Percentiles rank a stretch among this genome's conserved stretches.
Evolutionary conservation across 2,113 vertebrate species (phyloP).

Genomic region (Pithys albifrons): DNA sequence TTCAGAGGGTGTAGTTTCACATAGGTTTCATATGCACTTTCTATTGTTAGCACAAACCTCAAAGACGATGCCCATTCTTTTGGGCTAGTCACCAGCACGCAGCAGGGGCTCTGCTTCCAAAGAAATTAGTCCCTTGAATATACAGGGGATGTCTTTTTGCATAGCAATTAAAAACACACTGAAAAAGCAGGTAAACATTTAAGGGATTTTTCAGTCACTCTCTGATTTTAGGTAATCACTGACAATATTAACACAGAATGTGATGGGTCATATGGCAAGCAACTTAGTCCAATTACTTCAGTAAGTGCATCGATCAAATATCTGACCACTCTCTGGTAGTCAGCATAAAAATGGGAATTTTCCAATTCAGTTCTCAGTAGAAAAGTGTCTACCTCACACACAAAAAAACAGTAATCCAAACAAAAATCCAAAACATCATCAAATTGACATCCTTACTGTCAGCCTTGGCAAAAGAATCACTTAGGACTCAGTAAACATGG

Average conservation of each 20-base stretch:
- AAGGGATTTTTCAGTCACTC: background rate
- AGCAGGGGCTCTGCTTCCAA: background rate
- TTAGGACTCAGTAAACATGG: background rate
- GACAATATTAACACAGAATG: background rate
- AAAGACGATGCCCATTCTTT: rapidly evolving
- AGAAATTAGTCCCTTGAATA: background rate
- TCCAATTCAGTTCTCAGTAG: background rate
- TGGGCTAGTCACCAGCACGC: background rate
- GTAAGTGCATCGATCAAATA: background rate
- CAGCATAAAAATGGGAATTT: background rate
- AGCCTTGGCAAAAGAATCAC: background rate
- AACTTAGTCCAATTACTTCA: background rate
- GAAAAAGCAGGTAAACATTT: background rate
- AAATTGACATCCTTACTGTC: background rate
- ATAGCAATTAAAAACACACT: background rate
- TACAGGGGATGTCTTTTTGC: background rate
- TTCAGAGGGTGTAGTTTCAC: background rate
- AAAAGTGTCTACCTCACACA: background rate
- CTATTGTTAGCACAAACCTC: background rate
- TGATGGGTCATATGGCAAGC: background rate
- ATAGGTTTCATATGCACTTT: background rate
- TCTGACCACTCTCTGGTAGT: background rate
- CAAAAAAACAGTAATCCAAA: background rate
- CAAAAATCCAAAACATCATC: background rate
- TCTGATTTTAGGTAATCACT: background rate